Evolutionary conservation across 2,888 invertebrate genomes (phyloP), one percentile per base, ranked within the genome.

Genomic region (Notodonta dromedarius): DNA sequence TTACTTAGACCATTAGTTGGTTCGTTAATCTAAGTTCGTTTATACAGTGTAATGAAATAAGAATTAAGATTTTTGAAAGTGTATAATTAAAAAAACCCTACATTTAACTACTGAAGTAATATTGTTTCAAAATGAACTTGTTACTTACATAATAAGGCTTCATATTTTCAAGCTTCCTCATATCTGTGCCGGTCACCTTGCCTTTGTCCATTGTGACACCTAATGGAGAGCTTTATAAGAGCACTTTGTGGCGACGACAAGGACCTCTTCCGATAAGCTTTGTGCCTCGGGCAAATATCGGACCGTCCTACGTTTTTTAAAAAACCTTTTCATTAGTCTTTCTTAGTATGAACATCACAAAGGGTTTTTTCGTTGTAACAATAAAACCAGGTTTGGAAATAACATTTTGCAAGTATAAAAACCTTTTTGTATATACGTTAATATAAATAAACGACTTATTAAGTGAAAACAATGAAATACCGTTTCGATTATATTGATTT

Each of bases 161-260:
- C 46, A 73, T 69, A 65, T 71, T 72, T 74, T 73, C 73, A 77
- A 67, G 74, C 70, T 74, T 70, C 70, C 74, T 69, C 64, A 61
- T 65, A 74, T 71, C 71, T 73, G 71, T 76, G 74, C 71, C 71
- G 67, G 72, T 58, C 73, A 70, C 61, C 62, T 62, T 69, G 64
- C 79, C 82, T 83, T 84, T 80, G 80, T 82, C 77, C 79, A 80
- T 83, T 86, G 81, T 83, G 79, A 78, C 77, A 68, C 69, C 69
- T 58, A 69, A 82, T 80, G 72, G 82, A 73, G 76, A 79, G 82
- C 73, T 75, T 83, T 75, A 78, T 66, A 82, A 78, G 67, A 67
- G 80, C 79, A 80, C 86, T 86, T 85, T 85, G 82, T 84, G 80
- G 78, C 78, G 77, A 74, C 73, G 79, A 84, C 82, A 82, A 84